Percentiles rank a stretch among this genome's conserved stretches.
These are phyloP conservation scores for Lacanobia wlatinum DNA, from an alignment of 2,888 invertebrate genomes.

Conservation along the genomic window DNA sequence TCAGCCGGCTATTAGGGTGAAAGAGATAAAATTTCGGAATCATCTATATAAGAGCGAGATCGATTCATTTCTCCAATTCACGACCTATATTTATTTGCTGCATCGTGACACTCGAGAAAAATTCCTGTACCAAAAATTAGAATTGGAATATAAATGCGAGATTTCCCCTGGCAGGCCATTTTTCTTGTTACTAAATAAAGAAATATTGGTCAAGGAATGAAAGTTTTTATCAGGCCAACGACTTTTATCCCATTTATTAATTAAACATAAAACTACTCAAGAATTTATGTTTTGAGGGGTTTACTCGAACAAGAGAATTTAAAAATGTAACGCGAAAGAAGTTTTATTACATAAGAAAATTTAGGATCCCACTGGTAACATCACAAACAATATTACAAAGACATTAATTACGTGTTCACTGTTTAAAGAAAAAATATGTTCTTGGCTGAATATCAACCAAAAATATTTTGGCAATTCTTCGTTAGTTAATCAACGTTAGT, in stretches of 20 bases:
- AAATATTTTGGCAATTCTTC: constrained; percentile 65
- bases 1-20: constrained; percentile 91
- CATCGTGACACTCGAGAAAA: constrained; percentile 87
- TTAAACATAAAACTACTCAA: constrained; percentile 30
- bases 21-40: constrained; percentile 87
- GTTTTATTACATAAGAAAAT: constrained; percentile 56
- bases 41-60: constrained; percentile 88
- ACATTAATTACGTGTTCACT: constrained; percentile 73
- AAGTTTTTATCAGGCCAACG: constrained; percentile 56
- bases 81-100: constrained; percentile 88
- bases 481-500: constrained; percentile 66
- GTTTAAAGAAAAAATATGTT: constrained; percentile 69
- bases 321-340: constrained; percentile 29
- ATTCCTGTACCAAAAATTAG: constrained; percentile 86
- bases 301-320: constrained; percentile 36
- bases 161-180: constrained; percentile 83
- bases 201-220: constrained; percentile 84
- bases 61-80: constrained; percentile 88
- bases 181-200: constrained; percentile 86
- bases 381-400: constrained; percentile 67
- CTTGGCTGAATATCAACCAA: constrained; percentile 69
- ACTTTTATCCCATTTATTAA: constrained; percentile 50
- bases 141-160: constrained; percentile 84
- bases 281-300: constrained; percentile 26
- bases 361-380: constrained; percentile 56